A percentile compares a stretch with the other conserved stretches of the same genome.
Evolutionary conservation across 2,113 vertebrate genomes (phyloP).

Genomic region (Apaloderma vittatum): DNA sequence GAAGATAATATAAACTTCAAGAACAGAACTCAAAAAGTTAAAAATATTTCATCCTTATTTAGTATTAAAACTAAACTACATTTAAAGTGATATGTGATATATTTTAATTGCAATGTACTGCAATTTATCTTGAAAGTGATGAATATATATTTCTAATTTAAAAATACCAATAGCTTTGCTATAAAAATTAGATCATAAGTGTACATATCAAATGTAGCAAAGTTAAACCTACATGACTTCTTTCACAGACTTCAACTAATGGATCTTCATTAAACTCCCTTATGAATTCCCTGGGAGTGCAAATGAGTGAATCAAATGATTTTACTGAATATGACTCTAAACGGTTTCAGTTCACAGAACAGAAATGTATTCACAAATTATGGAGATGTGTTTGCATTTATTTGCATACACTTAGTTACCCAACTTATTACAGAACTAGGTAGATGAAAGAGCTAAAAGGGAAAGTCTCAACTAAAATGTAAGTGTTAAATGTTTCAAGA

Average conservation of each 20-base stretch:
- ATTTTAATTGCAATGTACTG: neutral
- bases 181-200: neutral
- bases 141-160: neutral
- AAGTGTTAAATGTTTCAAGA: neutral
- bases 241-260: neutral
- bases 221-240: neutral
- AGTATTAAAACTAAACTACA: neutral
- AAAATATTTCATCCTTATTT: neutral
- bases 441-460: neutral
- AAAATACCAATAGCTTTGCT: neutral
- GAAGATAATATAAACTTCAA: neutral
- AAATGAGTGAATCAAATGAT: neutral
- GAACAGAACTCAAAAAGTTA: neutral
- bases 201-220: neutral
- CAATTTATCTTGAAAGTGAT: neutral
- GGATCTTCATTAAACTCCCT: neutral
- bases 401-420: neutral
- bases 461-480: neutral
- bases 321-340: neutral
- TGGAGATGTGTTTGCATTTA: neutral
- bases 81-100: neutral
- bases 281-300: neutral
- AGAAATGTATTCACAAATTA: neutral
- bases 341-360: neutral
- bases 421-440: neutral